Percentiles rank a stretch among this genome's conserved stretches.
Evolutionary conservation across 2,113 vertebrate genomes (phyloP).

Genomic region (Silurus asotus): DNA sequence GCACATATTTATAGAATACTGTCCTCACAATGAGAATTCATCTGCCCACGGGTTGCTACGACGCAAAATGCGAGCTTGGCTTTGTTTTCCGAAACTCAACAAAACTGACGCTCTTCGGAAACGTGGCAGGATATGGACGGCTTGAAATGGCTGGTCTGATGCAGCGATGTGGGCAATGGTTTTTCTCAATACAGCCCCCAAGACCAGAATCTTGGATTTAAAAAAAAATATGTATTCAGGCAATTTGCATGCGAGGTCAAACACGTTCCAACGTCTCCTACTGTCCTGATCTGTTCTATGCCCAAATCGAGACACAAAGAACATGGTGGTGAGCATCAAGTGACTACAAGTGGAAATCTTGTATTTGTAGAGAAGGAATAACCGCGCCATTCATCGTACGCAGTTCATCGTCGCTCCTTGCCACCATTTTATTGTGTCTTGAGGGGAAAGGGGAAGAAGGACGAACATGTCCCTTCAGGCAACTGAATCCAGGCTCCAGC

Average conservation of each 20-base stretch:
- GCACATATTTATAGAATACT: slow-evolving; percentile 62
- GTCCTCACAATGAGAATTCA: slow-evolving; percentile 53
- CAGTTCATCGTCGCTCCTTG: slow-evolving; percentile 91
- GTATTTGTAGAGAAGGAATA: slow-evolving; percentile 75
- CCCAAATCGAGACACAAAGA: not conserved
- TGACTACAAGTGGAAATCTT: slow-evolving; percentile 77
- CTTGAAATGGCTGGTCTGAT: slow-evolving; percentile 3
- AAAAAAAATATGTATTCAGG: too few relatives aligned
- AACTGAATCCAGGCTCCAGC: slow-evolving; percentile 79
- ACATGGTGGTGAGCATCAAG: slow-evolving; percentile 19
- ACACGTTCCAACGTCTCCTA: not conserved
- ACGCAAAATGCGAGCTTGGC: slow-evolving; percentile 65
- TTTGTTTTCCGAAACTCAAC: slow-evolving; percentile 37
- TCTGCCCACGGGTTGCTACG: slow-evolving; percentile 63
- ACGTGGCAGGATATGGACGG: not conserved
- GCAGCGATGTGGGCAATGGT: not conserved
- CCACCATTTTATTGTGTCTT: slow-evolving; percentile 75
- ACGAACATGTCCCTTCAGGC: slow-evolving; percentile 78
- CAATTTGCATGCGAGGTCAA: too few relatives aligned
- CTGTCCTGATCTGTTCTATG: not conserved
- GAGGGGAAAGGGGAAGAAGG: slow-evolving; percentile 53
- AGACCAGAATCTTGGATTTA: not conserved
- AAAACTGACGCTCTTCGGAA: not conserved
- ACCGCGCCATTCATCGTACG: slow-evolving; percentile 83
- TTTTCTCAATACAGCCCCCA: not conserved